A percentile compares a stretch with the other conserved stretches of the same genome.
Conservation (phyloP, 2,888 invertebrate species). For the Electrophaes corylata region DNA sequence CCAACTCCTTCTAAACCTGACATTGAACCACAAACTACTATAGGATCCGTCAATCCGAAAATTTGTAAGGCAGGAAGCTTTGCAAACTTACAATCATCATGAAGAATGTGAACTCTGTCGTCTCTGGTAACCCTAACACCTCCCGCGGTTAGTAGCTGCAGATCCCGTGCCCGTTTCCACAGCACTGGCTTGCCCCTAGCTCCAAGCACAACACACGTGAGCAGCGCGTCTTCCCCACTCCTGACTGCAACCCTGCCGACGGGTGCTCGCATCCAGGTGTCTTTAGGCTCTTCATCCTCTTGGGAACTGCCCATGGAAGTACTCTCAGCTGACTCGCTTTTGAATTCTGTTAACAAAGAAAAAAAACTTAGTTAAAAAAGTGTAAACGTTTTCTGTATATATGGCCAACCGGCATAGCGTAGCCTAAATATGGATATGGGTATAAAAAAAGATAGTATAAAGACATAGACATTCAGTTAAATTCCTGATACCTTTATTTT, state of each 20-base stretch:
- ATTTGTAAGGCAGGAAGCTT: too few species aligned
- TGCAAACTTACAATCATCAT: conserved; percentile 87
- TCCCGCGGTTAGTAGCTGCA: conserved; percentile 90
- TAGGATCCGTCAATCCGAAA: too few species aligned
- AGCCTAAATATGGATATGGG: background rate
- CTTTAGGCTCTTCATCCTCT: conserved; percentile 65
- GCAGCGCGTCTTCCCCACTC: conserved; percentile 89
- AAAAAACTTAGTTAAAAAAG: background rate
- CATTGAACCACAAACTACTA: too few species aligned
- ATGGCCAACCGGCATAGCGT: background rate
- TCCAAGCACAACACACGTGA: conserved; percentile 91
- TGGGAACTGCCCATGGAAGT: conserved; percentile 63
- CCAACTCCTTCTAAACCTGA: too few species aligned
- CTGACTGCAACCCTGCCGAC: conserved; percentile 67
- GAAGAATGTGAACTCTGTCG: conserved; percentile 88
- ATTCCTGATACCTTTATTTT: too few species aligned
- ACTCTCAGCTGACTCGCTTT: conserved; percentile 59
- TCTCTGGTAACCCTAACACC: conserved; percentile 90
- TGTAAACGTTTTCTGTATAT: too few species aligned
- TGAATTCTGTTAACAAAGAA: conserved; percentile 54
- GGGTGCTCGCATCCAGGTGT: conserved; percentile 73
- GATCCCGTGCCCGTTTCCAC: conserved; percentile 89
- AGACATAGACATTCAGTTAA: too few species aligned
- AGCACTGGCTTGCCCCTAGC: conserved; percentile 89
- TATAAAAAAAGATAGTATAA: too few species aligned